phyloP scores from a whole-genome alignment of 2,888 invertebrate species.

The Ichneumoninae sp. region DNA sequence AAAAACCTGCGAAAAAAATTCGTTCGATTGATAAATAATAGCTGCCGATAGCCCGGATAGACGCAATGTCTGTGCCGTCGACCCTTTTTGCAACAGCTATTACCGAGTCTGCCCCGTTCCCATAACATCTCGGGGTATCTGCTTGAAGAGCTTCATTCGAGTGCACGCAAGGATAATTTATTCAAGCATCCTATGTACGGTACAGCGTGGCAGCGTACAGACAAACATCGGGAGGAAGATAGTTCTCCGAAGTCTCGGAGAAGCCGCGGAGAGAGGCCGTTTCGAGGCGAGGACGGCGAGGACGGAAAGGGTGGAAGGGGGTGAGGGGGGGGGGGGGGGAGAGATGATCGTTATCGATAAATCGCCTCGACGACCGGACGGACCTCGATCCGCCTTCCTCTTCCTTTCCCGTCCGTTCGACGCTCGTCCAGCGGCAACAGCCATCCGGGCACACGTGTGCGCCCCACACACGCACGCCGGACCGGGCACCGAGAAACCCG shows the following conservation, averaged over 20 bases:
- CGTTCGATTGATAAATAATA: not conserved
- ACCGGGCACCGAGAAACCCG: slow-evolving; percentile 53
- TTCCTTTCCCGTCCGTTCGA: slow-evolving; percentile 62
- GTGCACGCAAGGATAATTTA: slow-evolving; percentile 64
- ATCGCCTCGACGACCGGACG: slow-evolving; percentile 67
- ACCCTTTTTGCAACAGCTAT: slow-evolving; percentile 22
- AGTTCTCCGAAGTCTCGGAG: slow-evolving; percentile 51
- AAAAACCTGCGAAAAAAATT: too few species aligned
- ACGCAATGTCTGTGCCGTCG: slow-evolving; percentile 5
- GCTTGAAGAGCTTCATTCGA: slow-evolving; percentile 74
- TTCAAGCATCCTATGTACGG: slow-evolving; percentile 47
- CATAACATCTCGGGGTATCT: slow-evolving; percentile 22
- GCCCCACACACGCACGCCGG: slow-evolving; percentile 61
- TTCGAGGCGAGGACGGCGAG: not conserved
- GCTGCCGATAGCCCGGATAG: not conserved
- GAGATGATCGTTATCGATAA: slow-evolving; percentile 68
- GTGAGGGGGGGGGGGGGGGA: not conserved
- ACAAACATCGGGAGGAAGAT: slow-evolving; percentile 43
- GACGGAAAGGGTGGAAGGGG: not conserved
- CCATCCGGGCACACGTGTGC: slow-evolving; percentile 37
- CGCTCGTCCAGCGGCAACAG: slow-evolving; percentile 50
- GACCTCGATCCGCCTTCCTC: slow-evolving; percentile 68
- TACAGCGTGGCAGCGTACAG: slow-evolving; percentile 1
- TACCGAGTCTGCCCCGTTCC: slow-evolving; percentile 26
- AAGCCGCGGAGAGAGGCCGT: slow-evolving; percentile 44